Percentiles rank a stretch among this genome's conserved stretches.
These are phyloP conservation scores for Temnothorax nylanderi DNA, from an alignment of 1,140 invertebrate species.

Conservation along the genomic window DNA sequence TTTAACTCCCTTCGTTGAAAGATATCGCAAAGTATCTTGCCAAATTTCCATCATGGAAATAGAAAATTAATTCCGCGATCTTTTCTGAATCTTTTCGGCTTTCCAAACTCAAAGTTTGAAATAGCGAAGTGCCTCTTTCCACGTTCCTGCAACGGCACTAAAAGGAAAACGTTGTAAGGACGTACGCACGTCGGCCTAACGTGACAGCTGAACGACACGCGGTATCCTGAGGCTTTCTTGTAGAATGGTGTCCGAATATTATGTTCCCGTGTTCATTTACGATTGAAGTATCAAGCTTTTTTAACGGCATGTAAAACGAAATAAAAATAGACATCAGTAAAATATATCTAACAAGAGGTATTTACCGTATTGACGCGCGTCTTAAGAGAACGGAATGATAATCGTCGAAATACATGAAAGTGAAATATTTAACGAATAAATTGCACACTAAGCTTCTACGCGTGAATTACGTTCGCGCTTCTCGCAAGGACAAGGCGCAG, in stretches of 20 bases:
- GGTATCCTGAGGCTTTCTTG: not conserved
- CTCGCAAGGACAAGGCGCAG: not conserved
- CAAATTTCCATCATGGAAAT: not conserved
- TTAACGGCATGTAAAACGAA: not conserved
- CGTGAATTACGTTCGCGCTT: not conserved
- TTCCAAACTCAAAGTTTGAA: not conserved
- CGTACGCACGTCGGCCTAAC: slow-evolving; percentile 17
- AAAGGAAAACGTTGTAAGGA: slow-evolving; percentile 49
- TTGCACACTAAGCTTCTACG: not conserved
- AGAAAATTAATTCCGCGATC: slow-evolving; percentile 15
- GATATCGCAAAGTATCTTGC: not conserved
- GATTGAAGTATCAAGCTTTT: slow-evolving; percentile 2
- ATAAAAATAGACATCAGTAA: not conserved
- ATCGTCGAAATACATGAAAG: not conserved
- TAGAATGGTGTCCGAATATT: slow-evolving; percentile 19
- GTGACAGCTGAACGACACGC: slow-evolving; percentile 46
- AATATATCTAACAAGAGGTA: not conserved
- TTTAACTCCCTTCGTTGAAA: not conserved
- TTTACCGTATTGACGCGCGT: not conserved
- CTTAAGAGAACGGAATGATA: not conserved
- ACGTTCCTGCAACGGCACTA: not conserved
- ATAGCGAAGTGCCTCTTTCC: too few species aligned
- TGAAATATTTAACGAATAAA: not conserved
- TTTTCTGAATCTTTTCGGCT: not conserved
- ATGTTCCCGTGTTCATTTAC: slow-evolving; percentile 30